A percentile compares a stretch with the other conserved stretches of the same genome.
Conservation (phyloP, 2,113 vertebrate genomes). For the Salvelinus alpinus region DNA sequence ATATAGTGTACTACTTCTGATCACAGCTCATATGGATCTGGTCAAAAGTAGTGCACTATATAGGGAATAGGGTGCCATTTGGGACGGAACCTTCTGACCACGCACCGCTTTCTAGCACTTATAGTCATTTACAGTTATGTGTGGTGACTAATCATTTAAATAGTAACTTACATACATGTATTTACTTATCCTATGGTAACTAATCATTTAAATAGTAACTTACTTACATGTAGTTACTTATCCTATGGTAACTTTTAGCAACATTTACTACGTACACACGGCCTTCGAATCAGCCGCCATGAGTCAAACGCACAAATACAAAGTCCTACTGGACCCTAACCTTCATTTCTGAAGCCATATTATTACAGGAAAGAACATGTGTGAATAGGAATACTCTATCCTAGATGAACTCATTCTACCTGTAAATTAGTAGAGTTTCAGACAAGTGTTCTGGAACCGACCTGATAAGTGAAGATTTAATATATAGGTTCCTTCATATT, state of each 20-base stretch:
- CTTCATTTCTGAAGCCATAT: slow-evolving; percentile 44
- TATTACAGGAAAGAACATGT: slow-evolving; percentile 7
- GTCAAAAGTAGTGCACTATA: too few species aligned
- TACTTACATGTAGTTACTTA: background rate
- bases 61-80: too few species aligned
- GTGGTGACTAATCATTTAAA: background rate
- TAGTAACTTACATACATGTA: background rate
- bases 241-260: background rate
- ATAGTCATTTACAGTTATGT: too few species aligned
- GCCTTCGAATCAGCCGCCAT: slow-evolving; percentile 48
- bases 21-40: too few species aligned
- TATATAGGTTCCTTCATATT: too few species aligned
- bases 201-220: background rate
- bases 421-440: background rate
- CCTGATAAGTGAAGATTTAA: background rate
- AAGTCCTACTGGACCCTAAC: slow-evolving; percentile 4
- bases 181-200: background rate
- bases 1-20: too few species aligned
- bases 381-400: slow-evolving; percentile 17
- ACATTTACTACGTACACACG: slow-evolving; percentile 17
- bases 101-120: slow-evolving; percentile 8
- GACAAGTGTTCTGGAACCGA: background rate
- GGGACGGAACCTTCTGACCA: too few species aligned
- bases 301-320: slow-evolving; percentile 46
- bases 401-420: background rate